Percentiles rank a stretch among this genome's conserved stretches.
Evolutionary conservation across 2,888 invertebrate species (phyloP).

Genomic region (Catocala sponsa): DNA sequence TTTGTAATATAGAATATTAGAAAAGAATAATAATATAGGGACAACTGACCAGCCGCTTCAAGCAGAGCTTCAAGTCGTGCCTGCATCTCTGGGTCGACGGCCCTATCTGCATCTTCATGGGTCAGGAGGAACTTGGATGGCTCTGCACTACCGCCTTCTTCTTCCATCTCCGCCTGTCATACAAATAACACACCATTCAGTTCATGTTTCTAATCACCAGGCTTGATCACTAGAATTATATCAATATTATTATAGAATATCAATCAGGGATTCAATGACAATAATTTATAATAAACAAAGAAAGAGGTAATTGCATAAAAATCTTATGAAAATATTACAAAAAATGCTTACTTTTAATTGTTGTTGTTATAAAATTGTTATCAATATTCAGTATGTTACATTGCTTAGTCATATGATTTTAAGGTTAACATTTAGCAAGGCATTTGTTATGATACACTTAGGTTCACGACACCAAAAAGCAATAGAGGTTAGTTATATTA

Average conservation of each 20-base stretch:
- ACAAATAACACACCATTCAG: slow-evolving; percentile 20
- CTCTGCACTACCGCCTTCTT: slow-evolving; percentile 81
- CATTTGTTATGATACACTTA: slow-evolving; percentile 42
- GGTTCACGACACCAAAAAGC: slow-evolving; percentile 42
- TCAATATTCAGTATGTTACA: slow-evolving; percentile 22
- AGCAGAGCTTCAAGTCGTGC: slow-evolving; percentile 96
- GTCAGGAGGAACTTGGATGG: slow-evolving; percentile 85
- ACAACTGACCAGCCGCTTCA: slow-evolving; percentile 93
- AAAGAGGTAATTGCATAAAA: too few species aligned
- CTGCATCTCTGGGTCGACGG: slow-evolving; percentile 95
- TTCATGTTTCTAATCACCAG: too few species aligned
- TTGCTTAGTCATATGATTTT: slow-evolving; percentile 26
- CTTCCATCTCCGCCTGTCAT: slow-evolving; percentile 85
- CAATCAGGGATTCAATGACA: background rate
- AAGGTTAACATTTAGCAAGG: slow-evolving; percentile 32
- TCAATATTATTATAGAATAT: background rate
- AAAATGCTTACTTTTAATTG: slow-evolving; percentile 10
- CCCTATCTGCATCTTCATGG: slow-evolving; percentile 89
- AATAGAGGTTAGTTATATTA: slow-evolving; percentile 47
- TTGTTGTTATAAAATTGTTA: slow-evolving; percentile 17
- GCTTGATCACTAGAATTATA: background rate
- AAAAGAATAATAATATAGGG: slow-evolving; percentile 1
- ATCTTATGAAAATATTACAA: background rate
- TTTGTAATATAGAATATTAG: slow-evolving; percentile 2
- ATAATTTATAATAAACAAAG: too few species aligned